phyloP scores from a whole-genome alignment of 2,113 vertebrate genomes.

The Leucosticte australis region DNA sequence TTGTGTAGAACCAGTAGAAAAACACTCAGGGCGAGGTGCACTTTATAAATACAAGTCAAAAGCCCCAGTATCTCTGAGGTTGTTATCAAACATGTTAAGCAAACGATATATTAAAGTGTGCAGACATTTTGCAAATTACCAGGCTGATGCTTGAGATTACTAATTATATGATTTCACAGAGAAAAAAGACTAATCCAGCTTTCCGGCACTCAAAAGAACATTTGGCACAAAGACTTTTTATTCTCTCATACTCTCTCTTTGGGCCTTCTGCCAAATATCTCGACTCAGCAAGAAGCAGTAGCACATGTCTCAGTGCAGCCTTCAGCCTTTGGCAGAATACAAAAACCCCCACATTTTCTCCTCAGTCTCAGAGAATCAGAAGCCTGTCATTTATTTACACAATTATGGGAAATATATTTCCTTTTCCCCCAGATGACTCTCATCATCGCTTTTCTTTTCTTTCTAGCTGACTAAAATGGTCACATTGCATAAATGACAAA shows the following conservation, averaged over 20 bases:
- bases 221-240: conserved; percentile 42
- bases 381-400: not conserved
- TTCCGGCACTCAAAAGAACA: conserved; percentile 56
- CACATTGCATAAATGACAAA: not conserved
- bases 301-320: conserved; percentile 19
- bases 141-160: conserved; percentile 13
- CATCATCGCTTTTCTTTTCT: conserved; percentile 6
- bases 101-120: conserved; percentile 38
- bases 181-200: conserved; percentile 48
- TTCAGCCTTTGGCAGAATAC: conserved; percentile 30
- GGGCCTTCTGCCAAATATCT: conserved; percentile 43
- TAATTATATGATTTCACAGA: conserved; percentile 52
- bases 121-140: conserved; percentile 51
- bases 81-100: conserved; percentile 46
- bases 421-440: not conserved
- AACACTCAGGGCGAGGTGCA: not conserved
- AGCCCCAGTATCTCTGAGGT: not conserved
- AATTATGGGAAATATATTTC: not conserved
- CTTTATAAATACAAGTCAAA: conserved; percentile 19
- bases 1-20: not conserved
- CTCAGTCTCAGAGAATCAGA: not conserved
- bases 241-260: conserved; percentile 23
- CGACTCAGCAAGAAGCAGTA: conserved; percentile 27
- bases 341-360: not conserved
- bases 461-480: not conserved